A percentile compares a stretch with the other conserved stretches of the same genome.
These are phyloP conservation scores for Zapornia atra DNA, from an alignment of 2,113 vertebrate species.

Conservation along the genomic window DNA sequence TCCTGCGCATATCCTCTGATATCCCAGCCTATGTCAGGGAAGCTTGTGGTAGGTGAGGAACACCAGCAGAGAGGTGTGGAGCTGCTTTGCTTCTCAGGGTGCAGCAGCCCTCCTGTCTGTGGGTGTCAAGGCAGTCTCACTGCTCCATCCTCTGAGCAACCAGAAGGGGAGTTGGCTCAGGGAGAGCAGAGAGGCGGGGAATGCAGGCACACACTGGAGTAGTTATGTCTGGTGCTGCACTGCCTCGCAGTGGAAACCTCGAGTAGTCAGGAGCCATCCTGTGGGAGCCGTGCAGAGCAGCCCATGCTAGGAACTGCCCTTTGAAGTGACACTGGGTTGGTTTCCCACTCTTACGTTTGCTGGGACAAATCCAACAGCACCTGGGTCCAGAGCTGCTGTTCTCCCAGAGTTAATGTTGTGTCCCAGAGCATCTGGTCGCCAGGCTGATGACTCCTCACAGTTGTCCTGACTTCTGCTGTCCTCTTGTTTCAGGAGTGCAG, in stretches of 20 bases:
- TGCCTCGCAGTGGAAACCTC: background rate
- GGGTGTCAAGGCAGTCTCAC: background rate
- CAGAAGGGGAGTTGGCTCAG: background rate
- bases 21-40: background rate
- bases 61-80: background rate
- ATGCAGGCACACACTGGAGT: rapidly evolving
- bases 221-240: background rate
- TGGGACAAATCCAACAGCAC: background rate
- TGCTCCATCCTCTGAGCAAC: background rate
- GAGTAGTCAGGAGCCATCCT: background rate
- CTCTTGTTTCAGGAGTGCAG: background rate
- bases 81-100: background rate
- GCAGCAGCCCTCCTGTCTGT: rapidly evolving
- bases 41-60: background rate
- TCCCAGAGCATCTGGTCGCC: background rate
- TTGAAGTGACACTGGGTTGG: background rate
- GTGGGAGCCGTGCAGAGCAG: rapidly evolving
- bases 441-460: background rate
- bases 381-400: background rate
- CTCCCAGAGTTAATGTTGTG: background rate
- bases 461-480: background rate
- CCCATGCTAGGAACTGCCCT: background rate
- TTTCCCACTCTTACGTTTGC: background rate
- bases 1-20: background rate
- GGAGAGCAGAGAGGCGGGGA: background rate